phyloP scores from a whole-genome alignment of 2,888 invertebrate species.

The Hydriomena furcata region DNA sequence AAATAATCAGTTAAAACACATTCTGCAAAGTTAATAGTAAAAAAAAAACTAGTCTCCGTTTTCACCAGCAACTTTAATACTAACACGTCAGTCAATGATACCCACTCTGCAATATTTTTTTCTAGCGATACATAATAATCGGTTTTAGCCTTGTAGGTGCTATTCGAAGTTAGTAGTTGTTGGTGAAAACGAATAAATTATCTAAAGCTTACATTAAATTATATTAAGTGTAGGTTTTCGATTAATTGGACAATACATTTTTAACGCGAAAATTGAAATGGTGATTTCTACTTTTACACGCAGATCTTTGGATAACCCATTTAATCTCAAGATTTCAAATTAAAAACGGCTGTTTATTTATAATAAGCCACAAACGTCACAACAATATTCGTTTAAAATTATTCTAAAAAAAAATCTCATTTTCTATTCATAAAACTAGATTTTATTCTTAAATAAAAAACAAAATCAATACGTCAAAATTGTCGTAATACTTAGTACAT shows the following conservation, averaged over 20 bases:
- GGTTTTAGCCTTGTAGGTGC: not conserved
- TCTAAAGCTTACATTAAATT: constrained; percentile 18
- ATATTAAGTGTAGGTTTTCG: constrained; percentile 26
- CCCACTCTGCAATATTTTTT: not conserved
- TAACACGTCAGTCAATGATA: too few relatives aligned
- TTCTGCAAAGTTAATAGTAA: constrained; percentile 5
- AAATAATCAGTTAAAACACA: constrained; percentile 15
- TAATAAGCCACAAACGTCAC: constrained; percentile 20
- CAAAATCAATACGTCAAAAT: constrained; percentile 44
- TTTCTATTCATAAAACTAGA: constrained; percentile 38
- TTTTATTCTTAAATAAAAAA: constrained; percentile 32
- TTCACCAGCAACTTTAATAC: constrained; percentile 20
- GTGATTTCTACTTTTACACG: constrained; percentile 28
- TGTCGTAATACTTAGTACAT: constrained; percentile 59
- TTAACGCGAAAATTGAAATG: constrained; percentile 33
- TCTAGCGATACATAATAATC: not conserved
- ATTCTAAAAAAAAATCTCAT: constrained; percentile 36
- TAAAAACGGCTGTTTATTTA: constrained; percentile 18
- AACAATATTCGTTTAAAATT: constrained; percentile 26
- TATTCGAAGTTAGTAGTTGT: not conserved
- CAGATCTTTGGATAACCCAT: constrained; percentile 36
- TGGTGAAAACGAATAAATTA: constrained; percentile 10
- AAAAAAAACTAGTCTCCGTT: constrained; percentile 10
- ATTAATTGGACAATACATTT: constrained; percentile 41
- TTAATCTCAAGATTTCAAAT: constrained; percentile 30